A percentile compares a stretch with the other conserved stretches of the same genome.
These are phyloP conservation scores for Notolepis coatsorum DNA, from an alignment of 2,797 vertebrate species.

Conservation along the genomic window DNA sequence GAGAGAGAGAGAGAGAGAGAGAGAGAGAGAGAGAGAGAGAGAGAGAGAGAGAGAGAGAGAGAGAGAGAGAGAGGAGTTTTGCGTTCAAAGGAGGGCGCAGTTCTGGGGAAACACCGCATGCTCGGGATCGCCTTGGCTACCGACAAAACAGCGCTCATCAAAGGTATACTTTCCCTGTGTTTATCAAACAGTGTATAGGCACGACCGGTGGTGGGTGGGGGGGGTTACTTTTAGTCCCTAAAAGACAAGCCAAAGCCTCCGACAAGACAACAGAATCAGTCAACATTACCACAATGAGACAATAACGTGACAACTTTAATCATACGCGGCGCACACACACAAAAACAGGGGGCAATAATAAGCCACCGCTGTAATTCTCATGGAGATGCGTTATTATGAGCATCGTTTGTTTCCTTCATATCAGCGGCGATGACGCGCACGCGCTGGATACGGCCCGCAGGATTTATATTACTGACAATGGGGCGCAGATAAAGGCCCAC, in stretches of 20 bases:
- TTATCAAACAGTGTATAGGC: too few relatives aligned
- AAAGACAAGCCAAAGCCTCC: not conserved
- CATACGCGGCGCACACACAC: constrained; percentile 27
- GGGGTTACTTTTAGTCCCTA: too few relatives aligned
- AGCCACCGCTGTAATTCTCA: constrained; percentile 36
- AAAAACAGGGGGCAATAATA: constrained; percentile 39
- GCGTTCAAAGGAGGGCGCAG: too few relatives aligned
- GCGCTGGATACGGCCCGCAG: constrained; percentile 64
- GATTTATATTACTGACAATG: constrained; percentile 79
- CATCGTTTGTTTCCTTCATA: constrained; percentile 78
- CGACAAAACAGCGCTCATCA: too few relatives aligned
- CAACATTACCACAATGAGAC: not conserved
- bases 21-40: too few relatives aligned
- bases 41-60: too few relatives aligned
- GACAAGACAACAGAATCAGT: not conserved
- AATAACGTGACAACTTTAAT: constrained; percentile 29
- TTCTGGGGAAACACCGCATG: too few relatives aligned
- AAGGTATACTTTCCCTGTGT: too few relatives aligned
- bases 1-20: too few relatives aligned
- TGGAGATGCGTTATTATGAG: constrained; percentile 58
- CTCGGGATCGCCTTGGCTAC: too few relatives aligned
- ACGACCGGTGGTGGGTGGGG: too few relatives aligned
- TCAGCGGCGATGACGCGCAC: constrained; percentile 74
- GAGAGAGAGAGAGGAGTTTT: too few relatives aligned
- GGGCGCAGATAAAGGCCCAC: constrained; percentile 70